phyloP scores from a whole-genome alignment of 2,888 invertebrate species.

The Venustoraphidia nigricollis region DNA sequence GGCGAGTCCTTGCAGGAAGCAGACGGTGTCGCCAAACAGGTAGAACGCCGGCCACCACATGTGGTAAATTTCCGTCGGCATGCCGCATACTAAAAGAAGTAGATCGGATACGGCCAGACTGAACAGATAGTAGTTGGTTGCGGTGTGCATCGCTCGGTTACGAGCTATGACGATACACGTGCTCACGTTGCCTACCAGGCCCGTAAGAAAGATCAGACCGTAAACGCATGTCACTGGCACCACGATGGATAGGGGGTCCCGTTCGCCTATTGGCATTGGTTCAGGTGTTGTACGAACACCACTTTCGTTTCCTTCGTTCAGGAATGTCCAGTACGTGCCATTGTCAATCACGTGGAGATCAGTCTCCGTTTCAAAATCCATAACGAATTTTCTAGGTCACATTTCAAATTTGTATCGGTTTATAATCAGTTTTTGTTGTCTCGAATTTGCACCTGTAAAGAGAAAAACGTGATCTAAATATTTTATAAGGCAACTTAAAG shows the following conservation, averaged over 20 bases:
- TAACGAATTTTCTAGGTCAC: no score
- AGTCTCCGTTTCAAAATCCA: no score
- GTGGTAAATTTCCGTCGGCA: constrained; percentile 68
- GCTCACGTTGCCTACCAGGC: constrained; percentile 65
- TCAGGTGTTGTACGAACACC: no score
- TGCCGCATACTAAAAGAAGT: constrained; percentile 57
- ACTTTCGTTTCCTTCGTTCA: no score
- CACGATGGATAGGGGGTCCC: constrained; percentile 40
- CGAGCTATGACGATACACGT: constrained; percentile 73
- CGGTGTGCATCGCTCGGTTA: constrained; percentile 71
- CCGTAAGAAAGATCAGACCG: constrained; percentile 59
- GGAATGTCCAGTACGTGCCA: no score
- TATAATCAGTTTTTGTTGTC: no score
- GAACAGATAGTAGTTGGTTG: constrained; percentile 70
- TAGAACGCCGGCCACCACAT: constrained; percentile 67
- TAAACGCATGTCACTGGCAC: constrained; percentile 64
- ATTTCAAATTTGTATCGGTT: no score
- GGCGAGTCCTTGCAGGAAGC: constrained; percentile 58
- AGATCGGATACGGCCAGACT: constrained; percentile 75
- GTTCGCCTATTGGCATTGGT: constrained; percentile 4
- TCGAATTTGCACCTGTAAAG: no score
- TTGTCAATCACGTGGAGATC: no score
- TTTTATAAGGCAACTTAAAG: no score
- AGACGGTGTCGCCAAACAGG: constrained; percentile 64
- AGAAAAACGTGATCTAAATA: no score